These are phyloP conservation scores for Paedocypris micromegethes DNA, from an alignment of 2,797 vertebrate species.

Conservation along the genomic window DNA sequence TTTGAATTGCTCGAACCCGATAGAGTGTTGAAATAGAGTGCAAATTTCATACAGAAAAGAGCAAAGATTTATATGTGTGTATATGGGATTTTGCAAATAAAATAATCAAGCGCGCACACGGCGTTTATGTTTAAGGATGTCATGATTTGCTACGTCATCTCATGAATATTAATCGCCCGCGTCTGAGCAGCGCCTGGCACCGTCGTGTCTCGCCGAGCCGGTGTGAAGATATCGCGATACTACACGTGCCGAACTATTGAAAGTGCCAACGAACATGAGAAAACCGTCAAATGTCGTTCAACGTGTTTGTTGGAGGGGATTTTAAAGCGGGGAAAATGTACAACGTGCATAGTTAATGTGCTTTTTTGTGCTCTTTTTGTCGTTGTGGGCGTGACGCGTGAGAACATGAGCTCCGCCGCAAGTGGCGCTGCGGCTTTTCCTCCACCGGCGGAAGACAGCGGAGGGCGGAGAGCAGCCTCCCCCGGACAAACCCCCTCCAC, in stretches of 20 bases:
- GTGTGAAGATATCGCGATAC: slow-evolving; percentile 21
- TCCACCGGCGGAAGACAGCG: slow-evolving; percentile 46
- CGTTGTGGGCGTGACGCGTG: slow-evolving; percentile 25
- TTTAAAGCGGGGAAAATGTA: too few species aligned
- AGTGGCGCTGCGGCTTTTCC: slow-evolving; percentile 60
- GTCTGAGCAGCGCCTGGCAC: slow-evolving; percentile 55
- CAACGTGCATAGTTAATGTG: background rate
- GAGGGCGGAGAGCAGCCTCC: slow-evolving; percentile 66
- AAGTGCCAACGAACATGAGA: background rate
- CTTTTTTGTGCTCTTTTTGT: background rate
- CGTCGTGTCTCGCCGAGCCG: background rate
- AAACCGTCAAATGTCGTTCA: too few species aligned
- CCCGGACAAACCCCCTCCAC: slow-evolving; percentile 56
- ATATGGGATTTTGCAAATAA: too few species aligned
- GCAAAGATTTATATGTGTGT: too few species aligned
- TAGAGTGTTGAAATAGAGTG: too few species aligned
- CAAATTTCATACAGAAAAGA: too few species aligned
- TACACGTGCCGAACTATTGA: background rate
- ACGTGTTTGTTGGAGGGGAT: too few species aligned
- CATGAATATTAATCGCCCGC: slow-evolving; percentile 41
- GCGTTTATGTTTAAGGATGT: too few species aligned
- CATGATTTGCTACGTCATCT: slow-evolving; percentile 28
- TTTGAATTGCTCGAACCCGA: too few species aligned
- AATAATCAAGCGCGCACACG: too few species aligned
- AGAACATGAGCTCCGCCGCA: slow-evolving; percentile 50